These are phyloP conservation scores for Willisornis vidua DNA, from an alignment of 2,113 vertebrate species.

Conservation along the genomic window DNA sequence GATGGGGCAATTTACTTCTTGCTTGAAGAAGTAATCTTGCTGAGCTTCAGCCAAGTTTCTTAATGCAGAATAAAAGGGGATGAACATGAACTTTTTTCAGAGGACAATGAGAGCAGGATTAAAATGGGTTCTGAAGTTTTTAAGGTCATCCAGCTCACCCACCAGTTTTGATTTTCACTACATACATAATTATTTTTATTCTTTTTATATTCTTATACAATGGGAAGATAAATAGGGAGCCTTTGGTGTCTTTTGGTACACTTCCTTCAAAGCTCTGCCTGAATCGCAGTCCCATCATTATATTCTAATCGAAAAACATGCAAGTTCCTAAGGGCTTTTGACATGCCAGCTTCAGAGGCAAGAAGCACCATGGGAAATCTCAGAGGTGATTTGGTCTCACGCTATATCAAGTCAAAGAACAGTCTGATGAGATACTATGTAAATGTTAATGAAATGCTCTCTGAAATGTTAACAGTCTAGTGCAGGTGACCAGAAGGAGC, in stretches of 20 bases:
- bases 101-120: neutral
- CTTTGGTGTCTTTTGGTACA: neutral
- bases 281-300: neutral
- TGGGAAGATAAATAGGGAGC: neutral
- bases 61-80: neutral
- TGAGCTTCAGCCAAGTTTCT: neutral
- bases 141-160: neutral
- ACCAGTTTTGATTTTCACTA: neutral
- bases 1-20: neutral
- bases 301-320: constrained; percentile 24
- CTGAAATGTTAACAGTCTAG: constrained; percentile 48
- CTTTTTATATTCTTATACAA: neutral
- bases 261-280: constrained; percentile 12
- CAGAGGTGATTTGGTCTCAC: constrained; percentile 18
- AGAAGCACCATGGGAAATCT: constrained; percentile 42
- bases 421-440: constrained; percentile 21
- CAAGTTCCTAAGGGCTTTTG: constrained; percentile 4
- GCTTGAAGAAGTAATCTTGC: neutral
- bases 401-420: constrained; percentile 31
- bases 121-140: constrained; percentile 6
- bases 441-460: constrained; percentile 61
- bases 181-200: neutral
- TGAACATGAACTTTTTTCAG: neutral
- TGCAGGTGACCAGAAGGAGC: constrained; percentile 35
- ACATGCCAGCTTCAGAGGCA: constrained; percentile 28